Conservation (phyloP, 1,140 invertebrate genomes). For the Drosophila mayri region DNA sequence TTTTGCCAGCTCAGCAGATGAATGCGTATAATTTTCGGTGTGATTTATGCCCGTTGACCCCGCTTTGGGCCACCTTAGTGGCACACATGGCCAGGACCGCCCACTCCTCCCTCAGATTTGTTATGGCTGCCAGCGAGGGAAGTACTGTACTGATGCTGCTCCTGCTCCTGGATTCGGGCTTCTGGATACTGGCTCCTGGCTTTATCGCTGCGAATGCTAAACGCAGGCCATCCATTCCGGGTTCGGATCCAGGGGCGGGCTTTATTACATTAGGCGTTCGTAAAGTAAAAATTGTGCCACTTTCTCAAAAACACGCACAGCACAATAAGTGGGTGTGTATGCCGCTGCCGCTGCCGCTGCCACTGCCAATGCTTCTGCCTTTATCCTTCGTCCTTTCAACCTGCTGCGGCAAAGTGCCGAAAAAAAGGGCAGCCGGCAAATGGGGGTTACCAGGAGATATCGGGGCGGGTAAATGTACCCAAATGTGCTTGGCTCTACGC, state of each 20-base stretch:
- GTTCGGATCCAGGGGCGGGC: constrained; percentile 57
- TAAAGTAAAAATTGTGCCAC: constrained; percentile 84
- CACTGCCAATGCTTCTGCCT: constrained; percentile 2
- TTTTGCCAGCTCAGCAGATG: constrained; percentile 84
- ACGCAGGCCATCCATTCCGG: constrained; percentile 75
- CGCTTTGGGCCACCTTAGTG: constrained; percentile 58
- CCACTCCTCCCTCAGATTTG: constrained; percentile 69
- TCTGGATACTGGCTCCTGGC: constrained; percentile 7
- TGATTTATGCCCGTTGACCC: constrained; percentile 83
- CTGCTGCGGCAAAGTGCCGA: constrained; percentile 77
- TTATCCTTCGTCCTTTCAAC: constrained; percentile 62
- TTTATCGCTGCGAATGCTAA: constrained; percentile 79
- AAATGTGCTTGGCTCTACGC: constrained; percentile 61
- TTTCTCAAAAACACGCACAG: constrained; percentile 83
- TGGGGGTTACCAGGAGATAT: constrained; percentile 7
- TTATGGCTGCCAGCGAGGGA: constrained; percentile 51
- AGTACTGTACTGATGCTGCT: constrained; percentile 26
- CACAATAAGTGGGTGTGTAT: constrained; percentile 64
- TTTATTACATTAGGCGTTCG: constrained; percentile 83
- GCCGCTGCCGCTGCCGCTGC: constrained; percentile 13
- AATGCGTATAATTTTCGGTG: constrained; percentile 84
- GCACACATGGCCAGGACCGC: constrained; percentile 63
- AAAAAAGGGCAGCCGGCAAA: constrained; percentile 68
- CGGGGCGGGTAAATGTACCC: constrained; percentile 17
- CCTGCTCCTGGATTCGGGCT: constrained; percentile 12